These are phyloP conservation scores for Gadus chalcogrammus DNA, from an alignment of 2,113 vertebrate species.

Conservation along the genomic window DNA sequence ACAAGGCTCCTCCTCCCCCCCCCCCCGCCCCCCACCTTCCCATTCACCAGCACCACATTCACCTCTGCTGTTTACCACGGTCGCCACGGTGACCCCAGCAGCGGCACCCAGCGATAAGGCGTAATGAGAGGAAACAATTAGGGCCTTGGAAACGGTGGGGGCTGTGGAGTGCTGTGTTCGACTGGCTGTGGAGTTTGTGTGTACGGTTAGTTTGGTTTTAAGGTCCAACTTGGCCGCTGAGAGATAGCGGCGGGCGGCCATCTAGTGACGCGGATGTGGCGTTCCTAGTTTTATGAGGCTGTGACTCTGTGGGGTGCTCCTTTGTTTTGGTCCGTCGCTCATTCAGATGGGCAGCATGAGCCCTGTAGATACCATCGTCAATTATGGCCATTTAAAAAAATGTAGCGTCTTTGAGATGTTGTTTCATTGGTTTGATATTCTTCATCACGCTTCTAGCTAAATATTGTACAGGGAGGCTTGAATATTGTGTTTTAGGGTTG, in stretches of 20 bases:
- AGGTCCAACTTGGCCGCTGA: slow-evolving; percentile 40
- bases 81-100: slow-evolving; percentile 63
- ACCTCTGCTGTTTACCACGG: slow-evolving; percentile 61
- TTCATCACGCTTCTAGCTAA: too few species aligned
- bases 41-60: slow-evolving; percentile 28
- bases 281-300: slow-evolving; percentile 22
- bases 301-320: slow-evolving; percentile 9
- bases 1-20: slow-evolving; percentile 64
- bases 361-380: slow-evolving; percentile 26
- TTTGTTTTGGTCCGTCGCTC: slow-evolving; percentile 23
- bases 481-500: too few species aligned
- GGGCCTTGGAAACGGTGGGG: slow-evolving; percentile 2
- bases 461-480: too few species aligned
- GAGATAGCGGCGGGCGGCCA: slow-evolving; percentile 57
- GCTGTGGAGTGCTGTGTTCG: slow-evolving; percentile 49
- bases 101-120: slow-evolving; percentile 62
- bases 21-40: slow-evolving; percentile 55
- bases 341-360: slow-evolving; percentile 26
- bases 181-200: too few species aligned
- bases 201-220: slow-evolving; percentile 41
- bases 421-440: too few species aligned
- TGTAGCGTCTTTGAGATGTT: too few species aligned
- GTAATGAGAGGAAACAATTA: slow-evolving; percentile 67
- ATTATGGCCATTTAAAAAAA: slow-evolving; percentile 1
- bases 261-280: slow-evolving; percentile 32